Conservation (phyloP, 1,140 invertebrate species). For the Zaprionus taronus region DNA sequence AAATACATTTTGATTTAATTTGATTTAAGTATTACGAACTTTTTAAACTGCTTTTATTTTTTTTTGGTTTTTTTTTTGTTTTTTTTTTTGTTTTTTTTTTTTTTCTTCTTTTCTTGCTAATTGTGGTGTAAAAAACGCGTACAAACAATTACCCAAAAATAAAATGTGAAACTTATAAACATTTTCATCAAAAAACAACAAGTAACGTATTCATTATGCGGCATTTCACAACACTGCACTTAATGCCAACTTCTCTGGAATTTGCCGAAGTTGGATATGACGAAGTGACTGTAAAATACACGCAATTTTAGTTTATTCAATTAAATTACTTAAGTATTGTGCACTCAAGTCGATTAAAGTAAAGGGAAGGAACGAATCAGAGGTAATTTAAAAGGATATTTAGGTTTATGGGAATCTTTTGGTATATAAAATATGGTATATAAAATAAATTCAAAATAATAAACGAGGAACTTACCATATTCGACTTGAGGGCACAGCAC, state of each 20-base stretch:
- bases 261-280: not conserved
- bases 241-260: not conserved
- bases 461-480: not conserved
- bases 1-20: conserved; percentile 53
- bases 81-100: conserved; percentile 27
- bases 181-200: conserved; percentile 62
- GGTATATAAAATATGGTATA: too few relatives aligned
- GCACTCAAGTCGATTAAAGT: conserved; percentile 18
- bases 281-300: not conserved
- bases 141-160: conserved; percentile 76
- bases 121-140: conserved; percentile 64
- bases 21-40: conserved; percentile 62
- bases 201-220: conserved; percentile 30
- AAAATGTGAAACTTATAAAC: conserved; percentile 58
- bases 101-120: conserved; percentile 34
- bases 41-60: conserved; percentile 57
- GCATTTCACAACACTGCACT: not conserved
- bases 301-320: conserved; percentile 11
- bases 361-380: not conserved
- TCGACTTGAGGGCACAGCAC: conserved; percentile 11
- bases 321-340: conserved; percentile 20
- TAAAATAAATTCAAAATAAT: not conserved
- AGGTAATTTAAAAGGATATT: not conserved
- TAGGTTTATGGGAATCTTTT: not conserved
- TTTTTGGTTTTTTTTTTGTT: conserved; percentile 21